Percentiles rank a stretch among this genome's conserved stretches.
Evolutionary conservation across 2,888 invertebrate species (phyloP).

Genomic region (Epistrophe eligans): DNA sequence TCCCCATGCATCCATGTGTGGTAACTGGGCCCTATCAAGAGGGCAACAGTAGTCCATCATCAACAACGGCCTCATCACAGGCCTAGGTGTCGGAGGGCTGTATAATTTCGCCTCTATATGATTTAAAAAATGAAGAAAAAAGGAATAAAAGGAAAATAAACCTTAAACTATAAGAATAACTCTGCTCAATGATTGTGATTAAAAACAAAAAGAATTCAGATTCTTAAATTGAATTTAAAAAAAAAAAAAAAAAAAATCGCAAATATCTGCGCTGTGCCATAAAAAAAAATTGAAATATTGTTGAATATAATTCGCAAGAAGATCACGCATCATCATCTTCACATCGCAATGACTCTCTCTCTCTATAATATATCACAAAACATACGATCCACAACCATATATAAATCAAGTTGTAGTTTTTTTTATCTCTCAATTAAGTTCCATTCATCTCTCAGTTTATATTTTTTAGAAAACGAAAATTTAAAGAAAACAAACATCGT

Average conservation of each 20-base stretch:
- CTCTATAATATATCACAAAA: conserved; percentile 46
- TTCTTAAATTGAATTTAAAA: conserved; percentile 51
- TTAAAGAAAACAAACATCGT: conserved; percentile 82
- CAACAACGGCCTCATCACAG: conserved; percentile 81
- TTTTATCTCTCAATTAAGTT: conserved; percentile 50
- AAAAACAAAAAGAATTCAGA: conserved; percentile 63
- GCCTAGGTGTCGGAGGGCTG: conserved; percentile 74
- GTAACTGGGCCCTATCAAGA: conserved; percentile 94
- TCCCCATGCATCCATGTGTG: conserved; percentile 94
- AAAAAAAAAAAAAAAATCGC: conserved; percentile 76
- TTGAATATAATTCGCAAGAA: conserved; percentile 72
- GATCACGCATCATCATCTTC: conserved; percentile 67
- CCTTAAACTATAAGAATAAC: conserved; percentile 47
- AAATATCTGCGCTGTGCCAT: conserved; percentile 75
- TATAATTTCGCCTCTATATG: conserved; percentile 62
- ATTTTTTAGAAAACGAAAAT: conserved; percentile 72
- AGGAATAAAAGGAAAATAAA: conserved; percentile 29
- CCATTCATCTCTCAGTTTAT: conserved; percentile 54
- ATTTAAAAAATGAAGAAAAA: conserved; percentile 55
- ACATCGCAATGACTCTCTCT: conserved; percentile 66
- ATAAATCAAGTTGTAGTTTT: conserved; percentile 63
- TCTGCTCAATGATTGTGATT: conserved; percentile 76
- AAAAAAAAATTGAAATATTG: conserved; percentile 53
- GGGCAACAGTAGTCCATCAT: conserved; percentile 84
- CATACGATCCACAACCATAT: conserved; percentile 62